A percentile compares a stretch with the other conserved stretches of the same genome.
Evolutionary conservation across 2,113 vertebrate genomes (phyloP).

Genomic region (Malurus melanocephalus): DNA sequence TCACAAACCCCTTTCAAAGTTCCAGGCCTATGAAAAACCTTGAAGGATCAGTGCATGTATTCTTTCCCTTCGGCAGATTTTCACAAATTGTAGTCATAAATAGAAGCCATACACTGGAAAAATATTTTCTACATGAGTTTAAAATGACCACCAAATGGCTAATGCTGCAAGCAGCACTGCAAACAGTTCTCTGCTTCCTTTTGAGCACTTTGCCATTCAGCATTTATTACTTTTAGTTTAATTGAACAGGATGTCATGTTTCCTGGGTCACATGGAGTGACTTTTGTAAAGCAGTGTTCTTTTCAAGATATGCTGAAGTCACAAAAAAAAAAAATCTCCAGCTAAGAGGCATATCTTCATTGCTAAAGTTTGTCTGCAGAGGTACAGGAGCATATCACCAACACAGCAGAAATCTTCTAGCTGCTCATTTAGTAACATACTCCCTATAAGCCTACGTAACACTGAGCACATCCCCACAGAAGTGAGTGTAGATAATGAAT

Average conservation of each 20-base stretch:
- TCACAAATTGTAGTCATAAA: not conserved
- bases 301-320: not conserved
- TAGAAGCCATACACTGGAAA: not conserved
- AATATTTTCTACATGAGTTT: not conserved
- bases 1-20: not conserved
- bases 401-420: not conserved
- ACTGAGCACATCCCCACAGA: not conserved
- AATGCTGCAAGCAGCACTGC: not conserved
- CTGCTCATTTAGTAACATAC: not conserved
- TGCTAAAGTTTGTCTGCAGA: not conserved
- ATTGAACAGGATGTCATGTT: fast-evolving
- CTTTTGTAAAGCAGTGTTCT: not conserved
- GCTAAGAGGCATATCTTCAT: not conserved
- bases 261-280: not conserved
- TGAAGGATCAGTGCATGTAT: fast-evolving
- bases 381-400: not conserved
- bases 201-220: not conserved
- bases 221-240: not conserved
- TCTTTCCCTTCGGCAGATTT: not conserved
- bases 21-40: not conserved
- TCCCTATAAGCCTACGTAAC: fast-evolving
- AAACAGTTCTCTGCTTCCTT: not conserved
- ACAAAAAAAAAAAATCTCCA: not conserved
- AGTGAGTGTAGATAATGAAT: not conserved
- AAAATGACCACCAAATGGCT: not conserved